A percentile compares a stretch with the other conserved stretches of the same genome.
Evolutionary conservation across 2,113 vertebrate species (phyloP).

Genomic region (Myanophis thanlyinensis): DNA sequence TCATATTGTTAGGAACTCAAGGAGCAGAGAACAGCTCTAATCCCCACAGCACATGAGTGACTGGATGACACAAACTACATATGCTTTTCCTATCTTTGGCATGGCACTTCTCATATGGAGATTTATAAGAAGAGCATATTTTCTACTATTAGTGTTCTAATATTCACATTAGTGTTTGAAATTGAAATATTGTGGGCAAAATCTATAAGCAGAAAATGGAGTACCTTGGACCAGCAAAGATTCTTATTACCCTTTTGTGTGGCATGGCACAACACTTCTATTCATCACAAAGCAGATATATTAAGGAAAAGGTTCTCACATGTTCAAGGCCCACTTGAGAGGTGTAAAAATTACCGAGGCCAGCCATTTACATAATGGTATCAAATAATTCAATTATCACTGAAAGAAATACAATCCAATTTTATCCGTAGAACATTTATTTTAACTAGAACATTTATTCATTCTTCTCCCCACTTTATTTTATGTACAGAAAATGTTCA

Average conservation of each 20-base stretch:
- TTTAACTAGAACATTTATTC: not conserved
- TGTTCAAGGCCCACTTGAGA: not conserved
- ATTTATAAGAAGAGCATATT: not conserved
- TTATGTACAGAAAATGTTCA: not conserved
- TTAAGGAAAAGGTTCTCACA: not conserved
- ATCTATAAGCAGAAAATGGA: not conserved
- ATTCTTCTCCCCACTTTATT: not conserved
- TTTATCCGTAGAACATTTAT: not conserved
- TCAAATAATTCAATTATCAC: not conserved
- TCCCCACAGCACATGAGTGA: not conserved
- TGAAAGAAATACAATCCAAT: not conserved
- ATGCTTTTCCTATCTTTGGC: not conserved
- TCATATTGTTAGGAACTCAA: not conserved
- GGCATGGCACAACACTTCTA: not conserved
- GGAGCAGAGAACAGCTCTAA: not conserved
- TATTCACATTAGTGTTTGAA: not conserved
- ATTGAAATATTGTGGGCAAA: not conserved
- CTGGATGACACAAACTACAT: constrained; percentile 14
- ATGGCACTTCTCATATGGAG: not conserved
- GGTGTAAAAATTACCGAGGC: not conserved
- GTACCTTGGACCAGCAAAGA: not conserved
- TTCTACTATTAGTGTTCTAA: not conserved
- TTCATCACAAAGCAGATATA: not conserved
- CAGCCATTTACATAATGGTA: not conserved
- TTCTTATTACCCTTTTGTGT: not conserved